phyloP scores from a whole-genome alignment of 2,797 vertebrate genomes.

The Fundulus diaphanus region DNA sequence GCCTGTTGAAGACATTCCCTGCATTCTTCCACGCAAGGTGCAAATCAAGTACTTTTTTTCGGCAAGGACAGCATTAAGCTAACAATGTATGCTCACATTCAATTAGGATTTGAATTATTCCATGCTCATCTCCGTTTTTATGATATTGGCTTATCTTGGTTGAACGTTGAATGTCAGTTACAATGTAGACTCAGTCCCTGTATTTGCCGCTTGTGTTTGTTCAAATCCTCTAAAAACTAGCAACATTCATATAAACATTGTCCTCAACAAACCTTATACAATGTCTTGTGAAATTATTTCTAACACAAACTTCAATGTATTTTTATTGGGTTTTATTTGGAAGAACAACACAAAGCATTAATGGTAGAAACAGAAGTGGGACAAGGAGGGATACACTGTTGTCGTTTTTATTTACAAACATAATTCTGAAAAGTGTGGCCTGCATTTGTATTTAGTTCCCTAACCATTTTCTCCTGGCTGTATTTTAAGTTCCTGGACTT shows the following conservation, averaged over 20 bases:
- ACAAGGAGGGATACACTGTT: too few relatives aligned
- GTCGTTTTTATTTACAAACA: too few relatives aligned
- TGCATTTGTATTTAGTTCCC: too few relatives aligned
- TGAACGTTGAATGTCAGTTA: neutral
- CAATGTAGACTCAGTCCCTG: neutral
- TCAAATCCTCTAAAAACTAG: neutral
- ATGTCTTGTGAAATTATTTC: neutral
- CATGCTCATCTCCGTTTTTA: neutral
- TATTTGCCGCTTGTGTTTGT: neutral
- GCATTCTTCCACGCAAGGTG: slow-evolving; percentile 50
- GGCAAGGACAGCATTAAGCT: slow-evolving; percentile 20
- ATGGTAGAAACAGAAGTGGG: too few relatives aligned
- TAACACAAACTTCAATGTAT: too few relatives aligned
- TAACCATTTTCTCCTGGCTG: too few relatives aligned
- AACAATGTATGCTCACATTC: neutral
- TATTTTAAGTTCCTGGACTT: too few relatives aligned
- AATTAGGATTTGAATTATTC: neutral
- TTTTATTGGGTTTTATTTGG: too few relatives aligned
- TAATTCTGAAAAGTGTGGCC: too few relatives aligned
- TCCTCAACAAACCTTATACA: neutral
- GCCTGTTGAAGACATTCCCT: slow-evolving; percentile 47
- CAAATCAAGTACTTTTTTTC: slow-evolving; percentile 21
- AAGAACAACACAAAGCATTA: too few relatives aligned
- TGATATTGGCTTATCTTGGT: too few relatives aligned
- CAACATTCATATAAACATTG: neutral